Base-by-base conservation (phyloP, 1,140 invertebrate species). In the Neuroterus valhalla region DNA sequence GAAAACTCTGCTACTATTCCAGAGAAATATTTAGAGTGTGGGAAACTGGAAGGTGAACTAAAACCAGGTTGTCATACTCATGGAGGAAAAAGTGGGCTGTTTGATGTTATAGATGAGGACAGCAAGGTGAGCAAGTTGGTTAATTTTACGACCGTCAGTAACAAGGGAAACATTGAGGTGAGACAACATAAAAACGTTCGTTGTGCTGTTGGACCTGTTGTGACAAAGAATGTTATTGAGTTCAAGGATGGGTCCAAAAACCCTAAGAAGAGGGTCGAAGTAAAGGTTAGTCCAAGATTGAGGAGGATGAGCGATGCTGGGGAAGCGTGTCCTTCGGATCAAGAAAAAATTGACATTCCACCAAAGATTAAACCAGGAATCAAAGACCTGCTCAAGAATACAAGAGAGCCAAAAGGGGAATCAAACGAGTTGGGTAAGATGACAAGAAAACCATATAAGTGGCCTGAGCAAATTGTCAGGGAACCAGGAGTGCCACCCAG, bases 1-100 rank as follows among this genome's bases (percentile, higher is more conserved):
- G 83, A 85, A 48, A 83, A 85, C 52, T 73, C 78, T 6, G 82
- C 76, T 23, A 73, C 77, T 14, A 82, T 82, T 74, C 80, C 83
- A 14, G 75, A 82, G 10, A 74, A 43, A 19, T 80, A 85, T 45
- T 70, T 82, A 26, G 78, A 83, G 15, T 81, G 82, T 43, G 66
- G 74, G 6, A 68, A 19, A 0, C 17, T 80, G 12, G 71, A 77
- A 15, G 77, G 78, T 5, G 82, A 84, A 71, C 45, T 82, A 46
- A 19, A 12, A 23, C 15, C 68, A 31, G 68, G 68, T 11, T 55
- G 71, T 10, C 46, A 71, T 14, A 69, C 76, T 55, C 42, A 71
- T 1, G 26, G 78, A 23, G 72, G 73, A 0, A 76, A 80, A 23
- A 70, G 76, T 3, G 26, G 55, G 6, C 14, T 83, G 1, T 38